phyloP scores from a whole-genome alignment of 2,113 vertebrate species.

The Capreolus pygargus region DNA sequence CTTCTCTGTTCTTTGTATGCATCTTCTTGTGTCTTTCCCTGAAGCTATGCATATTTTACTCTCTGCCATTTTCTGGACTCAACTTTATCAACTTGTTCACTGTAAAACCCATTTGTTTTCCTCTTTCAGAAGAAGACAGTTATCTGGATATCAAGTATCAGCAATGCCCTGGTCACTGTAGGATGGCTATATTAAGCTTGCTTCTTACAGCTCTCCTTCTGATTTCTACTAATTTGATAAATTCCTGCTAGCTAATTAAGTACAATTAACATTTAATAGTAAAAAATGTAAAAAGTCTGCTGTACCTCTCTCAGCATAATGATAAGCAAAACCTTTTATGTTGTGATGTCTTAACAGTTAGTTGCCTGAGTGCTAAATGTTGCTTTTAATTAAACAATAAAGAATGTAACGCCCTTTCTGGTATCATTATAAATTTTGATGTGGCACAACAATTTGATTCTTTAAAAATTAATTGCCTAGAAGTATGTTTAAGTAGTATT shows the following conservation, averaged over 20 bases:
- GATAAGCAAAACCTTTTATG: slow-evolving; percentile 74
- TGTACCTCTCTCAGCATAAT: slow-evolving; percentile 56
- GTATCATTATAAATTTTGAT: slow-evolving; percentile 85
- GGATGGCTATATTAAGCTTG: neutral
- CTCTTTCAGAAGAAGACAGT: neutral
- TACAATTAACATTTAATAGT: slow-evolving; percentile 77
- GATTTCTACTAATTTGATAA: slow-evolving; percentile 75
- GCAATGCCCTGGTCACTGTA: neutral
- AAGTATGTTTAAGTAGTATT: slow-evolving; percentile 87
- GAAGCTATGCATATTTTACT: neutral
- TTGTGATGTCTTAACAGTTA: slow-evolving; percentile 77
- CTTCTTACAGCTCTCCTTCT: slow-evolving; percentile 55
- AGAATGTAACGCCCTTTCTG: slow-evolving; percentile 80
- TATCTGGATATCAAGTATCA: neutral
- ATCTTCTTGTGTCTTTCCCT: neutral
- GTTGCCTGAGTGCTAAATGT: slow-evolving; percentile 79
- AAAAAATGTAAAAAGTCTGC: slow-evolving; percentile 68
- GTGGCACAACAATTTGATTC: slow-evolving; percentile 82
- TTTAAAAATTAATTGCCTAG: slow-evolving; percentile 88
- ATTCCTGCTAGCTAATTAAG: slow-evolving; percentile 76
- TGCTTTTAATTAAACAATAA: slow-evolving; percentile 90
- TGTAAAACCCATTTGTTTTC: neutral
- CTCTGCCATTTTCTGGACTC: neutral
- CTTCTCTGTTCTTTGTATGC: neutral
- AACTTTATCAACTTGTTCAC: neutral